Percentiles rank a stretch among this genome's conserved stretches.
phyloP scores from a whole-genome alignment of 2,888 invertebrate genomes.

The Podabrus alpinus region DNA sequence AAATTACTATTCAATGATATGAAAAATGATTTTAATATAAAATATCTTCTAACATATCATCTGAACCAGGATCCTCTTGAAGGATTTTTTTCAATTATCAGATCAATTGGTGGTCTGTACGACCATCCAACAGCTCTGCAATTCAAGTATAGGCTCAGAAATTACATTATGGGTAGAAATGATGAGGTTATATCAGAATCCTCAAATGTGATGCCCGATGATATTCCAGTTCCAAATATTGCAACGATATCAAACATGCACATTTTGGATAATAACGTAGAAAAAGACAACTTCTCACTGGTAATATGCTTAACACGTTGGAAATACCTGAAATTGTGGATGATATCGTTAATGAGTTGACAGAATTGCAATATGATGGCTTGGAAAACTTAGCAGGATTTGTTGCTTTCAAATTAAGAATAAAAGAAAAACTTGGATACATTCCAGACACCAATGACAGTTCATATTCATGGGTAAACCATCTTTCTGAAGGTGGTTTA shows the following conservation, averaged over 20 bases:
- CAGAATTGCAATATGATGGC: neutral
- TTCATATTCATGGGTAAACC: neutral
- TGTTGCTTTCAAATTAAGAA: too few species aligned
- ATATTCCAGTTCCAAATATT: neutral
- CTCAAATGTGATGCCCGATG: conserved; percentile 22
- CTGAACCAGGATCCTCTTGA: too few species aligned
- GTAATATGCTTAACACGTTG: neutral
- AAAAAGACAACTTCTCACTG: neutral
- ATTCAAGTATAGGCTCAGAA: conserved; percentile 33
- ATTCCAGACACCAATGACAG: neutral
- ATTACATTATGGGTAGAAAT: conserved; percentile 26
- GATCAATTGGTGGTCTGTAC: too few species aligned
- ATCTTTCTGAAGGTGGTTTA: neutral
- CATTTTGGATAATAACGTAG: neutral
- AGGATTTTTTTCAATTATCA: too few species aligned
- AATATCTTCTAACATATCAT: too few species aligned
- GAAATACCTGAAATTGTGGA: neutral
- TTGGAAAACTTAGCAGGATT: neutral
- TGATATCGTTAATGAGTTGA: neutral
- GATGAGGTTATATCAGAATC: conserved; percentile 31
- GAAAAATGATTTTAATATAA: too few species aligned
- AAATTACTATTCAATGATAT: too few species aligned
- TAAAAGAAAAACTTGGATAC: neutral
- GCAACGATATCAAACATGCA: too few species aligned
- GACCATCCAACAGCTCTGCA: too few species aligned